Base-by-base conservation (phyloP, 1,140 invertebrate species). In the Chlorops oryzae region DNA sequence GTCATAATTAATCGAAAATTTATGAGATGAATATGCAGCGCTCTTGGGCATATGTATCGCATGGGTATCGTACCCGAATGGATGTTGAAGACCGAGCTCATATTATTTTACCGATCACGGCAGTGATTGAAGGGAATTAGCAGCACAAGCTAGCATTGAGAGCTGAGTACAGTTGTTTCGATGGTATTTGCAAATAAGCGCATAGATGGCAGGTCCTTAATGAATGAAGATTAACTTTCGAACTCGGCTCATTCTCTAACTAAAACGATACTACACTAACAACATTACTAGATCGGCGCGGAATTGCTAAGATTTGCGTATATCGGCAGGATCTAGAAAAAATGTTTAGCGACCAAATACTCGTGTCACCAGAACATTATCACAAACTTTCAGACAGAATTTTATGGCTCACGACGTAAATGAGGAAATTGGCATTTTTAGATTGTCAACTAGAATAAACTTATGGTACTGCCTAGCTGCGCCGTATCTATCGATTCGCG, bases 61-160 rank as follows among this genome's bases (percentile, higher is more conserved):
- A 12, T 24, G 12, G 45, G 45, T 37, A 7, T n/a, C 12, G 21
- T 47, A 47, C 38, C 45, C 32, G 13, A 23, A 47, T n/a, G 10
- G 1, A 35, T 24, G 17, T 38, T 15, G 18, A 10, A 37, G 4
- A 4, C 2, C n/a, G n/a, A 22, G 38, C 38, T 21, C 25, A 17
- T 37, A 47, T 35, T 47, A 39, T 27, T 23, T 47, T n/a, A 24
- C 20, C 10, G 21, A 47, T 18, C 37, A 48, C n/a, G 44, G 47
- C n/a, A 38, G n/a, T n/a, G 25, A 13, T 28, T 37, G 13, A 43
- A 22, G 37, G 23, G 28, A 40, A 40, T 22, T 38, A 47, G 45
- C 15, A 22, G 34, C 15, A 47, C 45, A 22, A 47, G 18, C 37
- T 24, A 25, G 21, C 20, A n/a, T n/a, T 59, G 7, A 41, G 60